Base-by-base conservation (phyloP, 2,113 vertebrate species). In the Hippopotamus amphibius region DNA sequence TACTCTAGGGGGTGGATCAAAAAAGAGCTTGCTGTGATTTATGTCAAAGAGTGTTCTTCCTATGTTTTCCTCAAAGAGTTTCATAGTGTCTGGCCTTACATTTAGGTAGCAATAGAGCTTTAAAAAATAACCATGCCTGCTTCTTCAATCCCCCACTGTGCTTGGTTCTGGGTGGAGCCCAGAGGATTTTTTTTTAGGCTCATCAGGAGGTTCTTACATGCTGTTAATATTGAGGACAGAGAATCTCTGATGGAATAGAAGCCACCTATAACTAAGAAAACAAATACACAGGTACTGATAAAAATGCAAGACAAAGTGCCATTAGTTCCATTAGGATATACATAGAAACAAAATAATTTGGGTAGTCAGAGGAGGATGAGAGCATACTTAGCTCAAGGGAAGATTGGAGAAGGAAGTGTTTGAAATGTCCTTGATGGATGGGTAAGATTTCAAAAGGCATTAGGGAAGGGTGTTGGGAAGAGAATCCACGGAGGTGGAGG, bases 341-440 rank as follows among this genome's bases (percentile, higher is more conserved):
- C 37, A 37, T 24, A 87, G 83, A 83, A 89, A 76, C 63, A 72
- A 88, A 88, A 66, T 85, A 41, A 22, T 63, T 68, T n/a, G 30
- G 82, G 19, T 77, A 24, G 46, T 87, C 50, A 46, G 28, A 86
- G 43, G n/a, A 83, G n/a, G 41, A 74, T 95, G 74, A 86, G 37
- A 28, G 91, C 88, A 88, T 74, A 55, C 3, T 3, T 86, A 53
- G 30, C 30, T 88, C 26, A 43, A 84, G 53, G 37, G 55, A 66
- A 79, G 55, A 80, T 82, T 93, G 82, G 61, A 96, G 48, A 68
- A 57, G 21, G 61, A 80, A 86, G 50, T 46, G 12, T 82, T 68
- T 85, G 50, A 83, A 86, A 61, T 92, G 11, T 94, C 53, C 92
- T 89, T 83, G 43, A 59, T 53, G 50, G 16, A 28, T 93, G 66